Conservation (phyloP, 1,140 invertebrate species). For the Brachionus plicatilis region DNA sequence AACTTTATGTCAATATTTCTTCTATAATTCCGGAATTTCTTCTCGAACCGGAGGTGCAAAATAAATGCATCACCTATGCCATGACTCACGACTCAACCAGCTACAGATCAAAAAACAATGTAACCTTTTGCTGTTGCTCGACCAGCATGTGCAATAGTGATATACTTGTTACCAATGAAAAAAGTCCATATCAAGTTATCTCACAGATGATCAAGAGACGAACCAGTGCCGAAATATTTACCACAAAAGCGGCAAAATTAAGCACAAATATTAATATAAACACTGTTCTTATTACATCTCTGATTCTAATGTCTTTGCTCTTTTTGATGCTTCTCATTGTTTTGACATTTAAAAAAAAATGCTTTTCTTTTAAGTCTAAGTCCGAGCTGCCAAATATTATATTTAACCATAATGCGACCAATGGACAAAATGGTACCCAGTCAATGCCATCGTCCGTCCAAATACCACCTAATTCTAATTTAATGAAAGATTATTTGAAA, state of each 20-base stretch:
- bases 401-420: not conserved
- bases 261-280: not conserved
- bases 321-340: not conserved
- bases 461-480: not conserved
- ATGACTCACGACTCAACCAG: not conserved
- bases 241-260: not conserved
- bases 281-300: not conserved
- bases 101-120: not conserved
- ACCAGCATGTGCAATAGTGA: not conserved
- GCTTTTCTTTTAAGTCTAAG: not conserved
- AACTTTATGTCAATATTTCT: not conserved
- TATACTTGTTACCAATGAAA: not conserved
- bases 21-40: not conserved
- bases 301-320: not conserved
- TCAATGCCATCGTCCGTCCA: not conserved
- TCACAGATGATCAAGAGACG: not conserved
- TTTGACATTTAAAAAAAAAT: not conserved
- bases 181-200: not conserved
- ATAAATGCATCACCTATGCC: not conserved
- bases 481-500: not conserved
- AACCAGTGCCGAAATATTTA: not conserved
- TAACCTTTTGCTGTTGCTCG: slow-evolving; percentile 11
- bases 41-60: not conserved
- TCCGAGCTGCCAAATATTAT: not conserved
- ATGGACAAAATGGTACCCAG: not conserved